Percentiles rank a stretch among this genome's conserved stretches.
These are phyloP conservation scores for Diplosoma virens DNA, from an alignment of 23 tunicate genomes.

Conservation along the genomic window DNA sequence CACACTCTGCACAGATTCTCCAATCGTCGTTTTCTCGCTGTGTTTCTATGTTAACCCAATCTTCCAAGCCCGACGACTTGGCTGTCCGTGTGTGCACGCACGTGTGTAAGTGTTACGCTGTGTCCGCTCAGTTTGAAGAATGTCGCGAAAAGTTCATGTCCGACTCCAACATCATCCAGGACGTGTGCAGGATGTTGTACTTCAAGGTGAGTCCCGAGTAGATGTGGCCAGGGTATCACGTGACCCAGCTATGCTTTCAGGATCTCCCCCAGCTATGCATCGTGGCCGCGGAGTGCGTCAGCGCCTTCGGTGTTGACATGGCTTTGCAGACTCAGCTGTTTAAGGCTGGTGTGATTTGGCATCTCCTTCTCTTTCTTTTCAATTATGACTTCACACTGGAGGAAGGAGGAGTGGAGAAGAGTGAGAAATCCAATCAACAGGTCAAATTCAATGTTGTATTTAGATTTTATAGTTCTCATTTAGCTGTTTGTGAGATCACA, in stretches of 20 bases:
- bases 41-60: conserved; percentile 53
- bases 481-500: background rate
- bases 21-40: conserved; percentile 77
- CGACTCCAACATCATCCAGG: conserved; percentile 61
- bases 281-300: conserved; percentile 86
- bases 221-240: too few relatives aligned
- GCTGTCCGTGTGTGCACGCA: conserved; percentile 71
- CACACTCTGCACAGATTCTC: conserved; percentile 59
- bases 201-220: too few relatives aligned
- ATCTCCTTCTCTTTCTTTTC: conserved; percentile 78
- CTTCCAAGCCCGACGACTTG: conserved; percentile 64
- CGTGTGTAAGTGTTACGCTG: conserved; percentile 70
- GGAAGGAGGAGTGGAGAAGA: conserved; percentile 92
- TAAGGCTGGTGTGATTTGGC: conserved; percentile 93
- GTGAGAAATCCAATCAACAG: conserved; percentile 84
- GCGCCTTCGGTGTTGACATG: conserved; percentile 90
- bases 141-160: conserved; percentile 81
- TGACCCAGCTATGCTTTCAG: too few relatives aligned
- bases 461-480: background rate
- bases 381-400: conserved; percentile 98
- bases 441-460: background rate
- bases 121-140: conserved; percentile 93
- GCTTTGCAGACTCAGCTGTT: conserved; percentile 87
- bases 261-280: conserved; percentile 72
- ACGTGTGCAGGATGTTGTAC: conserved; percentile 72